phyloP scores from a whole-genome alignment of 2,113 vertebrate species.

The Cepphus grylle region DNA sequence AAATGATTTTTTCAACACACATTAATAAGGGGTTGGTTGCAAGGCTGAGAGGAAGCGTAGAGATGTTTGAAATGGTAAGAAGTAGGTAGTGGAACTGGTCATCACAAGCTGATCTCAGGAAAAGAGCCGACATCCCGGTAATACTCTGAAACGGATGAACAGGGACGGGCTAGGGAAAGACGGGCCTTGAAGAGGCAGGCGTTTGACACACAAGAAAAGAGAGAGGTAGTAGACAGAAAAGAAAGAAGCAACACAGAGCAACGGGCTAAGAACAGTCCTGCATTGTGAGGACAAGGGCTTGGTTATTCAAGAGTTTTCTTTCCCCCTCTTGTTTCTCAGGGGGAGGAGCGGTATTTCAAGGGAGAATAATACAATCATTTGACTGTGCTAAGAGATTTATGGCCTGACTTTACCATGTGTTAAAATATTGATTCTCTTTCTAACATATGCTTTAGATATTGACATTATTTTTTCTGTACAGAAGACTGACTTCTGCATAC shows the following conservation, averaged over 20 bases:
- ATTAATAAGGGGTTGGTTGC: not conserved
- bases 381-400: slow-evolving; percentile 45
- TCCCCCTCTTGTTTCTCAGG: slow-evolving; percentile 28
- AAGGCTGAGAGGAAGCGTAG: not conserved
- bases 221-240: not conserved
- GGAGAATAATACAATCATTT: slow-evolving; percentile 36
- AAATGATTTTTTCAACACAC: not conserved
- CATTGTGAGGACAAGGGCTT: slow-evolving; percentile 40
- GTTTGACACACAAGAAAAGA: not conserved
- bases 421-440: slow-evolving; percentile 52
- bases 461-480: not conserved
- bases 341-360: not conserved
- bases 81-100: not conserved
- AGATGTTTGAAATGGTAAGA: not conserved
- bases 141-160: not conserved
- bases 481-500: slow-evolving; percentile 13
- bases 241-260: not conserved
- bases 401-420: slow-evolving; percentile 28
- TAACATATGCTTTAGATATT: slow-evolving; percentile 15
- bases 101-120: not conserved
- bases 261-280: not conserved
- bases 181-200: not conserved
- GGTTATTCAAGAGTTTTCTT: slow-evolving; percentile 54
- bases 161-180: not conserved
- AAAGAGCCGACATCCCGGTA: not conserved